Evolutionary conservation across 2,888 invertebrate species (phyloP).

Genomic region (Cryptops parisi): DNA sequence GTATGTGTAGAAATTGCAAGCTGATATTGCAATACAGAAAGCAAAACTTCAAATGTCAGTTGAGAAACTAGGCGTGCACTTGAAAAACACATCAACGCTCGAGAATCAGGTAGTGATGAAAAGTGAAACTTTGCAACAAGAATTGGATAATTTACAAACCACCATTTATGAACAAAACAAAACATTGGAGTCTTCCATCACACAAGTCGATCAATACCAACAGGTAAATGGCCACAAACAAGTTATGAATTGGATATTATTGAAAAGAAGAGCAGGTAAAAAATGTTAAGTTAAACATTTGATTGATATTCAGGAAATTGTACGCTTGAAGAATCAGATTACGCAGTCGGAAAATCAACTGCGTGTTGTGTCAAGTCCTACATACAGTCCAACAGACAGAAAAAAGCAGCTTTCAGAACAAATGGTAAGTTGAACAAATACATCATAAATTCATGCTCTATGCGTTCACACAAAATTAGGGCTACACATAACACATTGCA

Average conservation of each 20-base stretch:
- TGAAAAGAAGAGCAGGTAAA: too few relatives aligned
- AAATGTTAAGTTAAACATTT: background rate
- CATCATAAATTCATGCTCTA: too few relatives aligned
- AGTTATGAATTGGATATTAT: background rate
- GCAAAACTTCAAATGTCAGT: conserved; percentile 76
- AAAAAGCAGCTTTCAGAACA: conserved; percentile 67
- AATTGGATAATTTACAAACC: conserved; percentile 51
- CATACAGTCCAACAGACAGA: conserved; percentile 65
- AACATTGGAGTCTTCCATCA: conserved; percentile 56
- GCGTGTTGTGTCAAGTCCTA: conserved; percentile 59
- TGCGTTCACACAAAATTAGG: too few relatives aligned
- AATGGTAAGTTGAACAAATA: conserved; percentile 80
- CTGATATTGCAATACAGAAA: conserved; percentile 75
- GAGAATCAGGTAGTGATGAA: conserved; percentile 57
- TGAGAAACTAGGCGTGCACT: conserved; percentile 65
- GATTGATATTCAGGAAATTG: conserved; percentile 48
- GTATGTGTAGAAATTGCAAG: conserved; percentile 47
- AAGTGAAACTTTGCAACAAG: conserved; percentile 50
- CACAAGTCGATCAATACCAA: conserved; percentile 75
- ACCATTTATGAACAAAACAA: conserved; percentile 47
- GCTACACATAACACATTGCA: too few relatives aligned
- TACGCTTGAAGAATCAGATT: conserved; percentile 64
- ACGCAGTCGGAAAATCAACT: conserved; percentile 76
- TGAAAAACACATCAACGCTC: conserved; percentile 38
- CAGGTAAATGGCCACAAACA: conserved; percentile 34